These are phyloP conservation scores for Aspiorhynchus laticeps DNA, from an alignment of 2,113 vertebrate genomes.

Conservation along the genomic window DNA sequence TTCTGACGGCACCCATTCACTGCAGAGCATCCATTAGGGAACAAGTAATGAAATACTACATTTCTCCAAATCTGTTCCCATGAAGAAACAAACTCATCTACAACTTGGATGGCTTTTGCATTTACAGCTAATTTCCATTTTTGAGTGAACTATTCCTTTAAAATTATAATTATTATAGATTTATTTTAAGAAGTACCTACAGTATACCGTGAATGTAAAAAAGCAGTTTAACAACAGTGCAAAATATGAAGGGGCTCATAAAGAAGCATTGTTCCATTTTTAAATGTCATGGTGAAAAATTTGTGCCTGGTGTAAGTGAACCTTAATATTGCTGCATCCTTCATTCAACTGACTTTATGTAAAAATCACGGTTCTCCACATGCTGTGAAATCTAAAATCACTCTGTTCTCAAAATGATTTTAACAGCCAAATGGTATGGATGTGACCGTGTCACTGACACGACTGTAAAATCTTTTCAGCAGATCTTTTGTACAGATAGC, in stretches of 20 bases:
- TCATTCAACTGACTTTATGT: not conserved
- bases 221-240: not conserved
- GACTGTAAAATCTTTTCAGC: not conserved
- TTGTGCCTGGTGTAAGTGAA: not conserved
- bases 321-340: not conserved
- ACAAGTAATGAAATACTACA: not conserved
- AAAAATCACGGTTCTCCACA: not conserved
- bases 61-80: not conserved
- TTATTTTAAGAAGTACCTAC: not conserved
- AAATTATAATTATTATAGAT: not conserved
- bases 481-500: slow-evolving; percentile 5
- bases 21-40: not conserved
- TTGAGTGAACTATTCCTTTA: not conserved
- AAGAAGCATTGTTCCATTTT: not conserved
- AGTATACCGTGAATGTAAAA: not conserved
- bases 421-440: not conserved
- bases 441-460: not conserved
- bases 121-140: not conserved
- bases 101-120: not conserved
- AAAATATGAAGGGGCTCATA: not conserved
- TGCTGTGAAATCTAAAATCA: not conserved
- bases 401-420: not conserved
- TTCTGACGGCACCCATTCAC: not conserved
- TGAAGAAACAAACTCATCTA: not conserved
- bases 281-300: not conserved